These are phyloP conservation scores for Laodelphax striatellus DNA, from an alignment of 1,140 invertebrate genomes.

Conservation along the genomic window DNA sequence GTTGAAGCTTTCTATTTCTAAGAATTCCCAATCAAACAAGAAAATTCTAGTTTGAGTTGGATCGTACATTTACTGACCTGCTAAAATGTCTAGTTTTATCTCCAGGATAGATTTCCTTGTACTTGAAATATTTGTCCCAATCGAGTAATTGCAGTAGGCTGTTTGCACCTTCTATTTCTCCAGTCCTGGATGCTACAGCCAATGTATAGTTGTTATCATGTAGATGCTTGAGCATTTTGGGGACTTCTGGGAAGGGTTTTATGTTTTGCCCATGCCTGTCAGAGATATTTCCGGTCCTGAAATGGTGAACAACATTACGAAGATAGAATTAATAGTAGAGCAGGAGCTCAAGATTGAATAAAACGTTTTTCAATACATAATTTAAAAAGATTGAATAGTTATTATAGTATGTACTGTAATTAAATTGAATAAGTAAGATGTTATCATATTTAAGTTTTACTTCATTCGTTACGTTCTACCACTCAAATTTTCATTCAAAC, in stretches of 20 bases:
- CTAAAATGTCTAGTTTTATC: slow-evolving; percentile 55
- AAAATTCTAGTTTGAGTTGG: too few species aligned
- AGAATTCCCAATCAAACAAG: too few species aligned
- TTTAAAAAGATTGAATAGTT: too few species aligned
- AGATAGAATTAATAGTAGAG: too few species aligned
- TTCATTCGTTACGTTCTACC: too few species aligned
- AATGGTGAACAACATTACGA: not conserved
- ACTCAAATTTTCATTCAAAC: too few species aligned
- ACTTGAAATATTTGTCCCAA: slow-evolving; percentile 57
- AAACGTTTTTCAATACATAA: too few species aligned
- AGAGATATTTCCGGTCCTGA: slow-evolving; percentile 34
- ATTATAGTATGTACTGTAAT: too few species aligned
- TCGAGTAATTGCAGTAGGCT: slow-evolving; percentile 52
- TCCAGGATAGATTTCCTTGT: slow-evolving; percentile 65
- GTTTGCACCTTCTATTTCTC: slow-evolving; percentile 49
- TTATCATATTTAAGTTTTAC: too few species aligned
- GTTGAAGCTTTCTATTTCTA: too few species aligned
- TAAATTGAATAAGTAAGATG: too few species aligned
- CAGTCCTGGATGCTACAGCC: slow-evolving; percentile 53
- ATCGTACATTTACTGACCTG: slow-evolving; percentile 48
- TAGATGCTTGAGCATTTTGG: slow-evolving; percentile 44
- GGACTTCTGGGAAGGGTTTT: slow-evolving; percentile 45
- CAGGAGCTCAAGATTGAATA: too few species aligned
- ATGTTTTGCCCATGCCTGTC: slow-evolving; percentile 39
- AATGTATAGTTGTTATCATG: slow-evolving; percentile 42